Evolutionary conservation across 2,888 invertebrate species (phyloP), one percentile per base, ranked within the genome.

Genomic region (Oligia latruncula): DNA sequence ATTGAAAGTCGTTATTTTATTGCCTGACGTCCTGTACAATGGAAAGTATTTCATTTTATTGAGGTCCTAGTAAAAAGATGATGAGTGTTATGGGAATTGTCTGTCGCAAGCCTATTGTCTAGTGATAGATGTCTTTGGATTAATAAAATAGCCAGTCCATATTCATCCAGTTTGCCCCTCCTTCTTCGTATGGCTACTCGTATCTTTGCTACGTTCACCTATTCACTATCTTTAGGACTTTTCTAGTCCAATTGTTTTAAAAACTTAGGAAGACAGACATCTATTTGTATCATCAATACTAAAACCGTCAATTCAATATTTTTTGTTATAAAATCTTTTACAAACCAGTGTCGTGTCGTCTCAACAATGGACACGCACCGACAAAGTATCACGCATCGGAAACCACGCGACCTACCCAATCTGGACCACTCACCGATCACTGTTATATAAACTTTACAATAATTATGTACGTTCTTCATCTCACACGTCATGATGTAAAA

Each of bases 381-480:
- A 46, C 20, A 71, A 74, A 80, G 81, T 78, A 85, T 83, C 86
- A 85, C 84, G 81, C 91, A 87, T 90, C 90, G 76, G 77, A 86
- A 81, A 80, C 83, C 80, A 84, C 60, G 71, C 80, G 91, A 92
- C 91, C 93, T 88, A 91, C 90, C 91, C 90, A 67, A 80, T 89
- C 91, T 92, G 91, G 91, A 90, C 92, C 94, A 90, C 83, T 94
- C 93, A 88, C 93, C 88, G 77, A 90, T 89, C 87, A 78, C 84
- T 62, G 81, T 93, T 93, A 93, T 89, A 87, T 93, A 93, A 93
- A 91, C 23, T 43, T 55, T 77, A 77, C 74, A 73, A 66, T 74
- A 62, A 82, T 72, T 77, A 58, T 75, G 52, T 74, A 71, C 80
- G 20, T 67, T 85, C 71, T 72, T 84, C 62, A 78, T 70, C 60